A percentile compares a stretch with the other conserved stretches of the same genome.
phyloP scores from a whole-genome alignment of 1,140 invertebrate species.

The Cherax destructor region DNA sequence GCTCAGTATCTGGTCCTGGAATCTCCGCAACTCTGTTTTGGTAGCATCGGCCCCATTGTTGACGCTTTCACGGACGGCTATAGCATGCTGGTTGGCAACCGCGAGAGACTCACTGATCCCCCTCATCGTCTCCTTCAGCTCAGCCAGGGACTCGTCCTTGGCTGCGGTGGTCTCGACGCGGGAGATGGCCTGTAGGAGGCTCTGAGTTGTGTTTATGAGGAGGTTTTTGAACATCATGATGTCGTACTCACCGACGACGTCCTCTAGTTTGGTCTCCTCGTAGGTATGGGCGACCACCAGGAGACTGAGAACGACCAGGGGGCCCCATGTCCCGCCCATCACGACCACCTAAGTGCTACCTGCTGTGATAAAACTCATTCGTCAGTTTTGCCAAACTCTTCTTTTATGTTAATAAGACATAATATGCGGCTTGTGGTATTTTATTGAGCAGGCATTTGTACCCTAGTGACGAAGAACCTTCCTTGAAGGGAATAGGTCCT shows the following conservation, averaged over 20 bases:
- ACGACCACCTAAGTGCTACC: no score
- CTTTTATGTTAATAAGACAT: no score
- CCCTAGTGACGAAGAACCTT: no score
- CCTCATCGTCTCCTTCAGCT: constrained; percentile 10
- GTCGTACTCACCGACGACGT: constrained; percentile 52
- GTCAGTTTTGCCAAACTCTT: no score
- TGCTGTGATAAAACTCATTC: no score
- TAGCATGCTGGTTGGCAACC: background rate
- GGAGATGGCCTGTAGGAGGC: constrained; percentile 8
- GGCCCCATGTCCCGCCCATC: background rate
- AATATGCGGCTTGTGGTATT: no score
- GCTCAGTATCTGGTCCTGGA: constrained; percentile 26
- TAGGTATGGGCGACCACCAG: constrained; percentile 28
- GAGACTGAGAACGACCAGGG: constrained; percentile 27
- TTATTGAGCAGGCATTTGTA: no score
- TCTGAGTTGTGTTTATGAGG: constrained; percentile 44
- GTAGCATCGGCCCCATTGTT: constrained; percentile 37
- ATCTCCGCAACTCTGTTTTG: constrained; percentile 15
- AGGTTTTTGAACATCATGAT: constrained; percentile 37
- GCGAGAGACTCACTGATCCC: constrained; percentile 39
- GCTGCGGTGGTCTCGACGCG: constrained; percentile 14
- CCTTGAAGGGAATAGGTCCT: no score
- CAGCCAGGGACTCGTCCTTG: constrained; percentile 6
- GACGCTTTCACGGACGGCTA: constrained; percentile 14
- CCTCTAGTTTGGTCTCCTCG: constrained; percentile 50